Percentiles rank a stretch among this genome's conserved stretches.
These are phyloP conservation scores for Megaceryle torquata DNA, from an alignment of 2,113 vertebrate species.

Conservation along the genomic window DNA sequence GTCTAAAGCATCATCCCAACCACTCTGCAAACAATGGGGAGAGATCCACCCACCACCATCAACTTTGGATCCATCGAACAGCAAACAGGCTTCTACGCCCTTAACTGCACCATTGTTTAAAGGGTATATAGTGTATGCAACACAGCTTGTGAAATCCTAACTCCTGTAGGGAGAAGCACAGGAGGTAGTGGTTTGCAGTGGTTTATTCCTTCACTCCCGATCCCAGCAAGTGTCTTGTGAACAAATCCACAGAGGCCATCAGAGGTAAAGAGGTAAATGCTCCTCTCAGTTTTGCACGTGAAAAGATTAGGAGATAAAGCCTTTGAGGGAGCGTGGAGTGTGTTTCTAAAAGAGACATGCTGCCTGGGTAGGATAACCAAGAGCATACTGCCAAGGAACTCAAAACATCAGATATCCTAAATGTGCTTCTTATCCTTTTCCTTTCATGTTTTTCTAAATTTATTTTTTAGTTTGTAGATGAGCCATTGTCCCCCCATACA, in stretches of 20 bases:
- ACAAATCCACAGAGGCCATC: neutral
- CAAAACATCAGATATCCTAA: neutral
- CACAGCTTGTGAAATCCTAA: neutral
- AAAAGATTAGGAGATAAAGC: neutral
- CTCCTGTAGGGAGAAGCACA: neutral
- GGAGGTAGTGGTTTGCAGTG: neutral
- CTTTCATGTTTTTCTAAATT: neutral
- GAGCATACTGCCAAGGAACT: neutral
- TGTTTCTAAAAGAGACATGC: neutral
- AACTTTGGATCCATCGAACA: neutral
- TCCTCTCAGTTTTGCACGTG: neutral
- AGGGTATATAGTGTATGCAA: rapidly evolving
- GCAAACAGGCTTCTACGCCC: neutral
- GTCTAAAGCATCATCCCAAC: neutral
- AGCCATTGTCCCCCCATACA: neutral
- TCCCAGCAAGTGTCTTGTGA: neutral
- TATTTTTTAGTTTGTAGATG: neutral
- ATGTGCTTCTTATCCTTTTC: neutral
- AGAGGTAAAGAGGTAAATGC: neutral
- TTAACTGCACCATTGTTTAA: rapidly evolving
- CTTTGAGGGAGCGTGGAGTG: neutral
- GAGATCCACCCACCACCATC: neutral
- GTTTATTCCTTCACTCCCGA: neutral
- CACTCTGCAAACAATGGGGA: neutral
- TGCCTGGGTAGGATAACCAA: neutral